Percentiles rank a stretch among this genome's conserved stretches.
Evolutionary conservation across 2,888 invertebrate species (phyloP).

Genomic region (Buathra laborator): DNA sequence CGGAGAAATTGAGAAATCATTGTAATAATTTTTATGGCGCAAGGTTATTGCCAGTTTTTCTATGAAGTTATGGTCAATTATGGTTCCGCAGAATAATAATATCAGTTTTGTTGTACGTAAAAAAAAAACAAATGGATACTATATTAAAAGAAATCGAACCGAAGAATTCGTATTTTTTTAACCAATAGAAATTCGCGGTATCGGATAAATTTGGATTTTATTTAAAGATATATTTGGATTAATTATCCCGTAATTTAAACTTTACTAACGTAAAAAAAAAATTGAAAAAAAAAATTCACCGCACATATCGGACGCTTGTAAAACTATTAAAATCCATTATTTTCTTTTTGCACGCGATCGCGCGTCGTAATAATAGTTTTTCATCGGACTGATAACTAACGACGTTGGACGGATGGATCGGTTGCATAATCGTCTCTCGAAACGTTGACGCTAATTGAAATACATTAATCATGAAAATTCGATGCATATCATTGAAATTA

Average conservation of each 20-base stretch:
- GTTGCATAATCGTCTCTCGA: background rate
- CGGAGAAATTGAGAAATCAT: background rate
- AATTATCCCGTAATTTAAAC: too few species aligned
- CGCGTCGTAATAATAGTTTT: background rate
- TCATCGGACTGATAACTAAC: background rate
- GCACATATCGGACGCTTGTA: too few species aligned
- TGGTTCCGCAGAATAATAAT: background rate
- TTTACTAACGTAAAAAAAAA: too few species aligned
- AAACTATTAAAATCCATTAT: too few species aligned
- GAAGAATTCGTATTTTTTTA: too few species aligned
- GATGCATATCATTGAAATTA: constrained; percentile 32
- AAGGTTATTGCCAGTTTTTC: constrained; percentile 39
- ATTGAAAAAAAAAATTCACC: too few species aligned
- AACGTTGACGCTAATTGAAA: constrained; percentile 15
- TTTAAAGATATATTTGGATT: too few species aligned
- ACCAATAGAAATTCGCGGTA: too few species aligned
- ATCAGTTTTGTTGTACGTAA: background rate
- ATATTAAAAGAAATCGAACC: too few species aligned
- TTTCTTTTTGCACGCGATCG: too few species aligned
- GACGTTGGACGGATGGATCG: background rate
- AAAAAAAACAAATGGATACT: background rate
- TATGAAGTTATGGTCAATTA: constrained; percentile 2
- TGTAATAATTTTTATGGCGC: constrained; percentile 32
- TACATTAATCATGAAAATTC: constrained; percentile 33
- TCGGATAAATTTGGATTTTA: too few species aligned